phyloP scores from a whole-genome alignment of 2,797 vertebrate genomes.

The Mormyrus hasselquistii region DNA sequence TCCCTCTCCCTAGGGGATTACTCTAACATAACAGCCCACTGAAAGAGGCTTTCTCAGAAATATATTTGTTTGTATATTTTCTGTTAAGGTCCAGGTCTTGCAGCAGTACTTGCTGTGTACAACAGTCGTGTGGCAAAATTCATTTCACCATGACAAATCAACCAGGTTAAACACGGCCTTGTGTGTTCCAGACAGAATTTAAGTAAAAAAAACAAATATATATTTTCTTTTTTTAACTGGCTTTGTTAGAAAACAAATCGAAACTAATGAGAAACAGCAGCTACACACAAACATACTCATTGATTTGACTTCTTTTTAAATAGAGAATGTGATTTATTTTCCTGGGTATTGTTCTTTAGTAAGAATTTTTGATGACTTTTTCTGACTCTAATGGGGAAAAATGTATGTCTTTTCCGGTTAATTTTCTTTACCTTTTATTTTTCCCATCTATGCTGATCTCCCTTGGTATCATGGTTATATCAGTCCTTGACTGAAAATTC shows the following conservation, averaged over 20 bases:
- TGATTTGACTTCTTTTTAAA: slow-evolving; percentile 66
- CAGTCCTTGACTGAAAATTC: background rate
- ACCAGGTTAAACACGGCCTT: slow-evolving; percentile 67
- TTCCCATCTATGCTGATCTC: background rate
- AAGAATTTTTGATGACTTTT: background rate
- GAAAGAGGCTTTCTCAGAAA: slow-evolving; percentile 74
- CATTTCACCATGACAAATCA: slow-evolving; percentile 79
- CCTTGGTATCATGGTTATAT: background rate
- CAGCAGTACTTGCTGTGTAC: slow-evolving; percentile 69
- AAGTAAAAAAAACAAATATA: slow-evolving; percentile 24
- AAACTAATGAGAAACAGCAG: slow-evolving; percentile 60
- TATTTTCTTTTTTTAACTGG: slow-evolving; percentile 54
- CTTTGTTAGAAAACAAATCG: slow-evolving; percentile 68
- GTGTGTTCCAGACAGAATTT: slow-evolving; percentile 72
- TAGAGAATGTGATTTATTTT: slow-evolving; percentile 55
- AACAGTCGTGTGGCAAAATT: slow-evolving; percentile 70
- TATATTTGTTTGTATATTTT: slow-evolving; percentile 87
- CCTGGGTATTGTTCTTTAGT: slow-evolving; percentile 11
- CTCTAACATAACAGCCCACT: slow-evolving; percentile 63
- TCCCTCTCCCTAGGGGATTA: slow-evolving; percentile 62
- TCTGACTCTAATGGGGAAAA: background rate
- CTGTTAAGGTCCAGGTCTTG: slow-evolving; percentile 75
- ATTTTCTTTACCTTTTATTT: background rate
- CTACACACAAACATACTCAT: slow-evolving; percentile 42
- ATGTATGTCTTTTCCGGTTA: background rate